Percentiles rank a stretch among this genome's conserved stretches.
Evolutionary conservation across 2,797 vertebrate genomes (phyloP).

Genomic region (Liparis tanakae): DNA sequence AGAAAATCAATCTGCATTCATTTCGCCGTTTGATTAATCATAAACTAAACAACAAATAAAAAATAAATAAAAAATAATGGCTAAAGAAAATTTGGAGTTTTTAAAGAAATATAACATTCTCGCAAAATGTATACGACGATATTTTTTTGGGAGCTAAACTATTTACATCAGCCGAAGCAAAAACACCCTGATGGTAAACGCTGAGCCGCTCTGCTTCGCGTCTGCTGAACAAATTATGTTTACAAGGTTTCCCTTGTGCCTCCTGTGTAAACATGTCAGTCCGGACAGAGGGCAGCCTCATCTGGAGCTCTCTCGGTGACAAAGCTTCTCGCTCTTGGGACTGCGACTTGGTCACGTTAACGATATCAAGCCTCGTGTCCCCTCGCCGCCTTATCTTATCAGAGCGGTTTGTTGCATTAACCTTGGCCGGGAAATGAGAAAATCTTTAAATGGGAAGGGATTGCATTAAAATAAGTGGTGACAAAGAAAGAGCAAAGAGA

Average conservation of each 20-base stretch:
- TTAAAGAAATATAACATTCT: not conserved
- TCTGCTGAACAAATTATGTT: slow-evolving; percentile 52
- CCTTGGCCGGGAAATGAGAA: slow-evolving; percentile 63
- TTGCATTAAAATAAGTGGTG: slow-evolving; percentile 60
- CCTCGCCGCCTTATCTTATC: slow-evolving; percentile 67
- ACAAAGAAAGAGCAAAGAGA: slow-evolving; percentile 34
- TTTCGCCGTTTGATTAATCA: not conserved
- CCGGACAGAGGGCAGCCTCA: slow-evolving; percentile 25
- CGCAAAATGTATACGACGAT: not conserved
- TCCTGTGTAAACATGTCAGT: slow-evolving; percentile 63
- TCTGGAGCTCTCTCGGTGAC: slow-evolving; percentile 11
- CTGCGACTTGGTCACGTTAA: slow-evolving; percentile 40
- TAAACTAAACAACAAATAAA: not conserved
- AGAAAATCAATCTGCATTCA: not conserved
- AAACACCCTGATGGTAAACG: slow-evolving; percentile 31
- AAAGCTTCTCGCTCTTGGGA: slow-evolving; percentile 30
- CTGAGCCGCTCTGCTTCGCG: not conserved
- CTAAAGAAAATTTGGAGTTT: not conserved
- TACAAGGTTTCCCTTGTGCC: slow-evolving; percentile 45
- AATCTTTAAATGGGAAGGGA: slow-evolving; percentile 53
- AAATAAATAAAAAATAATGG: not conserved
- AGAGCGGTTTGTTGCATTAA: slow-evolving; percentile 54
- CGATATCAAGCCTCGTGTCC: slow-evolving; percentile 65
- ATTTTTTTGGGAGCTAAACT: not conserved
- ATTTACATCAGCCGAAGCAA: not conserved